These are phyloP conservation scores for Drosophila kikkawai DNA, from an alignment of 1,140 invertebrate species.

Conservation along the genomic window DNA sequence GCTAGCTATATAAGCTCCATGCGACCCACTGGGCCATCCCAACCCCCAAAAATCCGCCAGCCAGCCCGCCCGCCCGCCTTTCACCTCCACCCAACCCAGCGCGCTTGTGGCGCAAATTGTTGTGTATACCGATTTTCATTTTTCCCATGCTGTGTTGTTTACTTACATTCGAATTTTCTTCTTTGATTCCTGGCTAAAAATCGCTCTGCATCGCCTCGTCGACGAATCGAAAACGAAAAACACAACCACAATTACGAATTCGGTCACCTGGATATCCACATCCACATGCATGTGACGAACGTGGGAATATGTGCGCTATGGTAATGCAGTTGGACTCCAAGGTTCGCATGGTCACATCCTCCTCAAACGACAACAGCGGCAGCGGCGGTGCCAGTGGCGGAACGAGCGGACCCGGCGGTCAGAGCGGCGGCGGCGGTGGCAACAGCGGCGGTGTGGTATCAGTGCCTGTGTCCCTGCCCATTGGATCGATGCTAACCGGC, in stretches of 20 bases:
- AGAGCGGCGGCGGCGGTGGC: conserved; percentile 26
- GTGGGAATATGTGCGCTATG: conserved; percentile 75
- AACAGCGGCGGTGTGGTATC: conserved; percentile 70
- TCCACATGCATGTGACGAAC: conserved; percentile 60
- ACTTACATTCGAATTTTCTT: conserved; percentile 83
- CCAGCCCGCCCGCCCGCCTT: conserved; percentile 18
- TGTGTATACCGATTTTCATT: conserved; percentile 84
- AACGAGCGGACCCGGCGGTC: conserved; percentile 46
- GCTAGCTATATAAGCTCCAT: conserved; percentile 32
- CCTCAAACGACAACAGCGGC: conserved; percentile 80
- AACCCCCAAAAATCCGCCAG: conserved; percentile 26
- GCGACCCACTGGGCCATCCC: conserved; percentile 54
- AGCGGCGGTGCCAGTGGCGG: conserved; percentile 65
- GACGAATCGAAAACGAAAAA: conserved; percentile 31
- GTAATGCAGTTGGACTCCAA: conserved; percentile 84
- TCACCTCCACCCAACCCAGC: conserved; percentile 29
- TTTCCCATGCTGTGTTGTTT: conserved; percentile 83
- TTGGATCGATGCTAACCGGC: conserved; percentile 91
- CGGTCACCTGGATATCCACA: conserved; percentile 28
- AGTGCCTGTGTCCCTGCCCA: conserved; percentile 89
- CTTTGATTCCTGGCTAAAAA: conserved; percentile 61
- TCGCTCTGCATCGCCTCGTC: conserved; percentile 21
- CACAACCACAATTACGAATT: conserved; percentile 25
- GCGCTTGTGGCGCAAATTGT: conserved; percentile 80
- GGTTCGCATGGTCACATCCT: conserved; percentile 84